Conservation (phyloP, 2,797 vertebrate species). For the Gastrophryne carolinensis region DNA sequence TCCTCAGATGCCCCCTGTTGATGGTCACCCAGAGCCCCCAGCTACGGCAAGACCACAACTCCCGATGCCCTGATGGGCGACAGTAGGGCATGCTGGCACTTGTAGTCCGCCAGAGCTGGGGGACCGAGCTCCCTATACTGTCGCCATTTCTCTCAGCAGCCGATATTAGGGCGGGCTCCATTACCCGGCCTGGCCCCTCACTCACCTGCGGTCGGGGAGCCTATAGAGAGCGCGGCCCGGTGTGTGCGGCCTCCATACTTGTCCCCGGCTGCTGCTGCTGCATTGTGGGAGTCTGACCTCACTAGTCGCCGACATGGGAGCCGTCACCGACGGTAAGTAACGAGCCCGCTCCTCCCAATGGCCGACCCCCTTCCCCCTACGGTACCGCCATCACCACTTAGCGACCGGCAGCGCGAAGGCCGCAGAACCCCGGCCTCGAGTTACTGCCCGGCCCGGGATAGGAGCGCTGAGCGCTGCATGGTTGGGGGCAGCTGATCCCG, state of each 20-base stretch:
- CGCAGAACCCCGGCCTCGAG: background rate
- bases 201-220: slow-evolving; percentile 42
- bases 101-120: too few relatives aligned
- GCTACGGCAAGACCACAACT: background rate
- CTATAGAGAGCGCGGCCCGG: slow-evolving; percentile 49
- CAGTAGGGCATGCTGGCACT: too few relatives aligned
- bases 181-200: background rate
- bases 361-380: background rate
- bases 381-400: background rate
- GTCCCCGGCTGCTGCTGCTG: slow-evolving; percentile 64
- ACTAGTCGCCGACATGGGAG: slow-evolving; percentile 62
- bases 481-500: background rate
- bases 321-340: slow-evolving; percentile 65
- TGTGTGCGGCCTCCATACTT: slow-evolving; percentile 56
- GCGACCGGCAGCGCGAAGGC: background rate
- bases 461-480: background rate
- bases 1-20: background rate
- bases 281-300: slow-evolving; percentile 70
- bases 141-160: background rate
- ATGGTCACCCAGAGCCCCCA: background rate
- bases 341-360: slow-evolving; percentile 15
- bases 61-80: background rate
- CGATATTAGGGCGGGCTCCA: too few relatives aligned
- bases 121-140: too few relatives aligned
- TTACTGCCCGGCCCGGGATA: background rate